phyloP scores from a whole-genome alignment of 2,797 vertebrate genomes.

The Centroberyx gerrardi region DNA sequence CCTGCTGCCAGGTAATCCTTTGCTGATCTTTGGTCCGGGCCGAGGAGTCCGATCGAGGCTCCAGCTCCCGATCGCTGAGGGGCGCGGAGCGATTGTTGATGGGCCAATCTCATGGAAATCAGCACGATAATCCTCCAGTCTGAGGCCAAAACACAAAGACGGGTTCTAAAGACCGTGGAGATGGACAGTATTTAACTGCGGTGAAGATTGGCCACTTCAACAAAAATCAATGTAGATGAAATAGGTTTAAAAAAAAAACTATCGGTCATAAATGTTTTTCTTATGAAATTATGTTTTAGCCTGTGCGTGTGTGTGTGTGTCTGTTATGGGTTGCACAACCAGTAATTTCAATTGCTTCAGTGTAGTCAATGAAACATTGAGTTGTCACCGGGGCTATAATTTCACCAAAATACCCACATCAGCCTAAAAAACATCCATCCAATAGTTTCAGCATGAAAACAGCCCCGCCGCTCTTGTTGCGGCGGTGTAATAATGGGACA shows the following conservation, averaged over 20 bases:
- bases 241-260: not conserved
- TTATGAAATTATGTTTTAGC: not conserved
- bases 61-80: no score
- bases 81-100: no score
- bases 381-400: conserved; percentile 32
- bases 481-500: no score
- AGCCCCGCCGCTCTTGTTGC: no score
- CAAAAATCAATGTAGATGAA: not conserved
- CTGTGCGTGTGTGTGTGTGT: conserved; percentile 5
- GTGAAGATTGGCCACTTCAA: not conserved
- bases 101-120: no score
- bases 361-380: conserved; percentile 10
- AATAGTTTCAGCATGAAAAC: conserved; percentile 4
- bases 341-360: conserved; percentile 34
- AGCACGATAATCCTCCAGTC: no score
- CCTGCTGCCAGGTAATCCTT: no score
- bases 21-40: no score
- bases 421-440: not conserved
- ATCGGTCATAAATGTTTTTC: not conserved
- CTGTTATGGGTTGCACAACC: not conserved
- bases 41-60: no score
- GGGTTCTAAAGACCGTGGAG: no score
- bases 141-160: no score
- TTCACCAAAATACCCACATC: conserved; percentile 35
- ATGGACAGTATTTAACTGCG: not conserved